Percentiles rank a stretch among this genome's conserved stretches.
These are phyloP conservation scores for Conopomorpha cramerella DNA, from an alignment of 1,140 invertebrate species.

Conservation along the genomic window DNA sequence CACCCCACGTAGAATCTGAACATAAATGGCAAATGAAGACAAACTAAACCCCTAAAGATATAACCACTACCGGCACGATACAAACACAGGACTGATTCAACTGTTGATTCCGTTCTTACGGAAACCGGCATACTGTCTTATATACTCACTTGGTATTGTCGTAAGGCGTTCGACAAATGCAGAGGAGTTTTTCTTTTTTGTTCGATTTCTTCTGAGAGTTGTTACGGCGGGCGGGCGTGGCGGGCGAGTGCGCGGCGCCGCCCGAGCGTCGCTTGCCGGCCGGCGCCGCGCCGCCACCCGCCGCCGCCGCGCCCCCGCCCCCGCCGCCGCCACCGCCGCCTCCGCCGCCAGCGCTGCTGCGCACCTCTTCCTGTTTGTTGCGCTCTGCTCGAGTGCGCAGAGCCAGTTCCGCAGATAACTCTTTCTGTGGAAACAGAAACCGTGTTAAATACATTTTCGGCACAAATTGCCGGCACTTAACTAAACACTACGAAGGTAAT, in stretches of 20 bases:
- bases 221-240: conserved; percentile 28
- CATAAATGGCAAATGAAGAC: conserved; percentile 5
- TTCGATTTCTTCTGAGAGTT: conserved; percentile 35
- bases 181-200: conserved; percentile 87
- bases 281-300: conserved; percentile 11
- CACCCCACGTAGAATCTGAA: conserved; percentile 95
- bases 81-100: too few relatives aligned
- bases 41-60: too few relatives aligned
- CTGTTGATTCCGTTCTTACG: too few relatives aligned
- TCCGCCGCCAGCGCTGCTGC: conserved; percentile 40
- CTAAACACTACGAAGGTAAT: conserved; percentile 3
- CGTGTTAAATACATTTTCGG: too few relatives aligned
- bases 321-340: conserved; percentile 10
- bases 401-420: conserved; percentile 71
- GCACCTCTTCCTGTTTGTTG: conserved; percentile 72
- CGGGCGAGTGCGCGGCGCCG: conserved; percentile 16
- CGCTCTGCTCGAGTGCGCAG: conserved; percentile 70
- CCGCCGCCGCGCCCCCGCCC: conserved; percentile 20
- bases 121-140: too few relatives aligned
- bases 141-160: conserved; percentile 88
- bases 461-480: too few relatives aligned
- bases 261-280: conserved; percentile 6
- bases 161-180: conserved; percentile 92
- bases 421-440: conserved; percentile 61
- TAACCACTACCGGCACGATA: too few relatives aligned